Evolutionary conservation across 2,113 vertebrate genomes (phyloP), one percentile per base, ranked within the genome.

Genomic region (Oenanthe oenanthe): DNA sequence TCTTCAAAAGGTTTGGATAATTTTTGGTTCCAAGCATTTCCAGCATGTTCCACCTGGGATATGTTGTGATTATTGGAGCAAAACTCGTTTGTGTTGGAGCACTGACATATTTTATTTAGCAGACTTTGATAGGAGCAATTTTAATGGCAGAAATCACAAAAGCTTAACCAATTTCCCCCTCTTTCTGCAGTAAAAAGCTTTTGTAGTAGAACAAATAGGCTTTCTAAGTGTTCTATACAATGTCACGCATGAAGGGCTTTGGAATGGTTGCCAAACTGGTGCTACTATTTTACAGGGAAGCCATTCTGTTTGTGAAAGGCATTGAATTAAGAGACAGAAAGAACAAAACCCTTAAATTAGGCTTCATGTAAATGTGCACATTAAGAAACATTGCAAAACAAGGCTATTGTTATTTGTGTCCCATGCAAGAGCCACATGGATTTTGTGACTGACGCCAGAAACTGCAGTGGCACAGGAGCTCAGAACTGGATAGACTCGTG

Each of bases 61-160:
- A n/a, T 60, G 18, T 54, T 72, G 54, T 89, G 90, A 92, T 90
- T 89, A 61, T 26, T 85, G 71, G 66, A 94, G 84, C 92, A 92
- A 84, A 94, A 94, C 91, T 91, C 51, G 26, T 85, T 72, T 19
- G 1, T 48, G 53, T 58, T 86, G 71, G 45, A 96, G 88, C 70
- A 73, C 65, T 18, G 66, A 31, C 66, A 34, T 75, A 48, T 72
- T 96, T 94, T 87, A 81, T 87, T 91, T 81, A 75, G 73, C 48
- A 77, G 70, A 60, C 66, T 90, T 85, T 65, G 81, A 90, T 68
- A 90, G 42, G 57, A 85, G 56, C 58, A 79, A 79, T 53, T 92
- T 94, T 82, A 95, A 88, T 75, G 47, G 53, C 66, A 93, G 66
- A 92, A 94, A 93, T 83, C 95, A 92, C 66, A 79, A 88, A 93